phyloP scores from a whole-genome alignment of 2,888 invertebrate species.

The Chydorus sphaericus region DNA sequence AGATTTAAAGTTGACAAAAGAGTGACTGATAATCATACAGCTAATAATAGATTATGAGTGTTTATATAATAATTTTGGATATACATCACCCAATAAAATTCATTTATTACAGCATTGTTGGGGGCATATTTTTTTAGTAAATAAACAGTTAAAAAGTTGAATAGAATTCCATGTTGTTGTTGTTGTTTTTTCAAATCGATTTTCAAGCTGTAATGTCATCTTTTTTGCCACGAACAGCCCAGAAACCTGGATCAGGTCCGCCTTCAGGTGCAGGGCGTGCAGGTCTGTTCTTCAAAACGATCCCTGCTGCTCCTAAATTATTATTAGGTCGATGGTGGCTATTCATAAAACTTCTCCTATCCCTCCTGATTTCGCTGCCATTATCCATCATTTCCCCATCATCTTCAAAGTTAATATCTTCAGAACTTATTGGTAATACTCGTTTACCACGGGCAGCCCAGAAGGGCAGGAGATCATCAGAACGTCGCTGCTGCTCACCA shows the following conservation, averaged over 20 bases:
- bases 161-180: no score
- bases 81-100: no score
- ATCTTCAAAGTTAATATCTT: constrained; percentile 7
- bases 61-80: no score
- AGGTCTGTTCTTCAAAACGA: not conserved
- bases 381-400: not conserved
- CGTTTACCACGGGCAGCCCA: constrained; percentile 18
- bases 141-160: no score
- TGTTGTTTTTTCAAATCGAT: no score
- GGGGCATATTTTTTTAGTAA: no score
- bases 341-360: not conserved
- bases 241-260: constrained; percentile 14
- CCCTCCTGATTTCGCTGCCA: not conserved
- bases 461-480: constrained; percentile 13
- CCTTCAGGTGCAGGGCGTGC: not conserved
- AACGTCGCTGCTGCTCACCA: no score
- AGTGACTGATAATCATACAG: no score
- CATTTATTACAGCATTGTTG: no score
- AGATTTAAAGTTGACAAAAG: no score
- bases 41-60: no score
- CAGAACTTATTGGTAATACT: not conserved
- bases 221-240: constrained; percentile 18
- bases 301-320: not conserved
- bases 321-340: not conserved
- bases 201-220: no score